Evolutionary conservation across 2,113 vertebrate genomes (phyloP).

Genomic region (Ranitomeya imitator): DNA sequence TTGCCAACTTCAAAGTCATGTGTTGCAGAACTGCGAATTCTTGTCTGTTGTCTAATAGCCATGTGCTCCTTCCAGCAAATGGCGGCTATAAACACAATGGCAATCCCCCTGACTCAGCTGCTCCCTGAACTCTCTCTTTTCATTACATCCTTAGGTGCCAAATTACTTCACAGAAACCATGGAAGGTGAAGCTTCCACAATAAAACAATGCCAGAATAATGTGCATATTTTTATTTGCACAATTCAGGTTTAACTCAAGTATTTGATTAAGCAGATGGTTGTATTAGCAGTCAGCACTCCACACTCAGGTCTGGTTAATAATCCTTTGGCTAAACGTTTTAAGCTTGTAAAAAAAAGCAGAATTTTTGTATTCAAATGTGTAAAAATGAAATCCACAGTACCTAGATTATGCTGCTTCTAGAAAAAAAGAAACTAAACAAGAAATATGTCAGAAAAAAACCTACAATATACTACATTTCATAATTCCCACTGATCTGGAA

Average conservation of each 20-base stretch:
- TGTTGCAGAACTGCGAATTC: neutral
- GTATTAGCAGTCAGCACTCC: neutral
- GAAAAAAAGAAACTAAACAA: too few relatives aligned
- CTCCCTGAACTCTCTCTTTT: neutral
- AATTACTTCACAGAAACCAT: neutral
- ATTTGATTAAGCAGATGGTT: neutral
- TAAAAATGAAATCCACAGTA: too few relatives aligned
- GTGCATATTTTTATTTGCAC: neutral
- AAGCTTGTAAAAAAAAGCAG: too few relatives aligned
- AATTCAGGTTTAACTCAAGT: neutral
- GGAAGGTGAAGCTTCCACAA: neutral
- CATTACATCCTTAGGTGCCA: neutral
- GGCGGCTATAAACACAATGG: neutral
- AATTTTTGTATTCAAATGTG: too few relatives aligned
- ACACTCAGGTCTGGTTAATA: neutral
- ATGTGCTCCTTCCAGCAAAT: neutral
- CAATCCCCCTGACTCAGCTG: neutral
- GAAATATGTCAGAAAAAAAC: too few relatives aligned
- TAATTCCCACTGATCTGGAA: too few relatives aligned
- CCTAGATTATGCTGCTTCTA: too few relatives aligned
- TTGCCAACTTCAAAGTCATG: conserved; percentile 28
- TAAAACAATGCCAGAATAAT: neutral
- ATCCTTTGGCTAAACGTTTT: neutral
- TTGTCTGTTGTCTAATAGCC: neutral
- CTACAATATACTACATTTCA: too few relatives aligned